Evolutionary conservation across 2,888 invertebrate species (phyloP), one percentile per base, ranked within the genome.

Genomic region (Pterobdella sp.): DNA sequence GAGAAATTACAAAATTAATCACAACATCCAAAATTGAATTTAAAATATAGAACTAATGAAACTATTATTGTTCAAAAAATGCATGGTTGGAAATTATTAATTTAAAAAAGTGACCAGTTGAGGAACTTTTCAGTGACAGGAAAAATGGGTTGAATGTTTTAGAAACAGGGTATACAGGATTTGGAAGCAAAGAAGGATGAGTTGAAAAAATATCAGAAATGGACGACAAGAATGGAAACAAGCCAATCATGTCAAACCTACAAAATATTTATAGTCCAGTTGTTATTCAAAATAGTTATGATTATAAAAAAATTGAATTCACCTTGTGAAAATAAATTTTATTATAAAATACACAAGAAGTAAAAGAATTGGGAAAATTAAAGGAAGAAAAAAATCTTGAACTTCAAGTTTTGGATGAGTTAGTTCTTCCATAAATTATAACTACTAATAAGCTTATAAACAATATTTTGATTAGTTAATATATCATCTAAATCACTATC

Each of bases 101-200:
- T n/a, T n/a, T n/a, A n/a, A 18, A n/a, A 56, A 22, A 18, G 3
- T 14, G 3, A 56, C 60, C 60, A n/a, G 3, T 56, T 56, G 18
- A 26, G 3, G 60, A 4, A 26, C 26, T 26, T n/a, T 56, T 22
- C 3, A 56, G 18, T 22, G 60, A 56, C 60, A 56, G 26, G n/a
- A 26, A 4, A n/a, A 56, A 56, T 56, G 60, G 60, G n/a, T 56
- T 56, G 60, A 56, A 18, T n/a, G 60, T 56, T 22, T 56, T 56
- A 26, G 60, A 56, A n/a, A 56, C 14, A 56, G 60, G 60, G 26
- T 56, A 56, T 4, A 56, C 26, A 26, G 60, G n/a, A n/a, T 56
- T 56, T 56, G 60, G 60, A n/a, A 56, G 60, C 18, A n/a, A n/a
- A n/a, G 22, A 7, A 42, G 7, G 60, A 26, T 56, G 18, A 3